phyloP scores from a whole-genome alignment of 2,113 vertebrate genomes.

The Vulpes lagopus region DNA sequence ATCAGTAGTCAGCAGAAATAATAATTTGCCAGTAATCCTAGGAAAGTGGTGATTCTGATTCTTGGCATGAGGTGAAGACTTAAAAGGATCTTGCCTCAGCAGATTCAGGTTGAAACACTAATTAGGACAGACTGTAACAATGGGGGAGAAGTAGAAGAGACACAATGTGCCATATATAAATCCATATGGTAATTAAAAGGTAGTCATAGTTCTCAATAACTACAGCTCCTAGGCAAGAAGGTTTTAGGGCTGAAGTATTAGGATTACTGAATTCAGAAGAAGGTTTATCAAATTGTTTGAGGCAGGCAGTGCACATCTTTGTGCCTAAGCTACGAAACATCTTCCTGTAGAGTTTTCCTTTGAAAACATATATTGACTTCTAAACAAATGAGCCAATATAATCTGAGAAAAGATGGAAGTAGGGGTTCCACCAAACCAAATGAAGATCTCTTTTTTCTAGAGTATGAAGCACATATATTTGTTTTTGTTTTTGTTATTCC shows the following conservation, averaged over 20 bases:
- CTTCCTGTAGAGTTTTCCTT: neutral
- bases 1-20: slow-evolving; percentile 79
- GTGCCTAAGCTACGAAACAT: neutral
- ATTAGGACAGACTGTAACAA: slow-evolving; percentile 59
- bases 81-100: slow-evolving; percentile 71
- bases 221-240: slow-evolving; percentile 15
- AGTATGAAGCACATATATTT: neutral
- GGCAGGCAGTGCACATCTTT: neutral
- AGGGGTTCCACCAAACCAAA: neutral
- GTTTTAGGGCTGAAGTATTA: neutral
- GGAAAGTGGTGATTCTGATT: slow-evolving; percentile 70
- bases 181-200: slow-evolving; percentile 61
- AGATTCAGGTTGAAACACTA: slow-evolving; percentile 65
- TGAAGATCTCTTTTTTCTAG: neutral
- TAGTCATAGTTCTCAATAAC: neutral
- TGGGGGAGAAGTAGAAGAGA: neutral
- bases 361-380: neutral
- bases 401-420: neutral
- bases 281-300: neutral
- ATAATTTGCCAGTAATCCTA: slow-evolving; percentile 75
- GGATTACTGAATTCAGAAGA: neutral
- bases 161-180: neutral
- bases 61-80: slow-evolving; percentile 66
- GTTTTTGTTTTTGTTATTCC: neutral
- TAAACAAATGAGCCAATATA: slow-evolving; percentile 17